Evolutionary conservation across 2,113 vertebrate genomes (phyloP), one percentile per base, ranked within the genome.

Genomic region (Chaenogobius annularis): DNA sequence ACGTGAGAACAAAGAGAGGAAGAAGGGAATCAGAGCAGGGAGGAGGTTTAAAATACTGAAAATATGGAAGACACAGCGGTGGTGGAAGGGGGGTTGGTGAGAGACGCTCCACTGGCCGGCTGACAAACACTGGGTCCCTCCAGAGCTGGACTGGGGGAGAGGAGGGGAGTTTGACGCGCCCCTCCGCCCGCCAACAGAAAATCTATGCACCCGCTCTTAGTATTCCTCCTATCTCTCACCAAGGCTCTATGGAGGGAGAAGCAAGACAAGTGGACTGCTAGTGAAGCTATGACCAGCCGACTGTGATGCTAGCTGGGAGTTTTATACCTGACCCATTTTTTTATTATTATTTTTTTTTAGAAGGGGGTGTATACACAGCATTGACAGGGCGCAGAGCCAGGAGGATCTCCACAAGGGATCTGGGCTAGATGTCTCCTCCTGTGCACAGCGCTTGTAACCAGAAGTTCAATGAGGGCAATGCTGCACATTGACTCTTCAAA

Each of bases 61-160:
- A 80, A 82, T 73, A 73, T 69, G 71, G 75, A 68, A 62, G 75
- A 80, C 22, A 80, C 23, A 40, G 61, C 8, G 19, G 61, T 5
- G 31, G 9, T 10, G 31, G 59, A 55, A 75, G 71, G 26, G 56
- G 58, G 77, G 84, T 85, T 89, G 87, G 81, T 85, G 87, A 79
- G 88, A 88, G 87, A 87, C 86, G 90, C 90, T 93, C 91, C 90
- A 90, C 88, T 94, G 92, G 88, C 87, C 91, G 85, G 90, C 92
- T 93, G 92, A 94, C 93, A 92, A 93, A 93, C 90, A 93, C 84
- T 88, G 87, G 90, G 82, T 92, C 85, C 89, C 92, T 91, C 91
- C 78, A 92, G 87, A 93, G 91, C 85, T 72, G 26, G 74, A 83
- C 86, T 86, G 78, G 75, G 81, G 82, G 81, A 87, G 84, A 90